Percentiles rank a stretch among this genome's conserved stretches.
These are phyloP conservation scores for Melolontha melolontha DNA, from an alignment of 2,888 invertebrate species.

Conservation along the genomic window DNA sequence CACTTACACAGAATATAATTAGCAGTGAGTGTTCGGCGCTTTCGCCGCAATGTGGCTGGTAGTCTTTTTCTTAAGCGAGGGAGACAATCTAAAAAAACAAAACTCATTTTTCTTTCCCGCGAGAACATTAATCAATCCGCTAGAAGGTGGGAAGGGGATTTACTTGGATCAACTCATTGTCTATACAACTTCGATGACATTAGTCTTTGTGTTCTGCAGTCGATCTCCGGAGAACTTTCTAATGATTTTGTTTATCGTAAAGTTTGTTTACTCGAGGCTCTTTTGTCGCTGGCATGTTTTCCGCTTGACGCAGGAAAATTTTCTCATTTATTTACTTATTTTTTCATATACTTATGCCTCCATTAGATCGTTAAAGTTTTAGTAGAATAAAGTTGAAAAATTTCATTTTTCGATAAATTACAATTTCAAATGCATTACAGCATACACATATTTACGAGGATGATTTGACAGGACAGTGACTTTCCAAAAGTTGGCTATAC, in stretches of 20 bases:
- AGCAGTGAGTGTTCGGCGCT: constrained; percentile 2
- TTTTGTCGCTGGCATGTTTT: constrained; percentile 22
- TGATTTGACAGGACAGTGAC: too few species aligned
- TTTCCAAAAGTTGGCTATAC: too few species aligned
- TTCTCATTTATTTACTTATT: constrained; percentile 26
- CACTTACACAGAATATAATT: constrained; percentile 27
- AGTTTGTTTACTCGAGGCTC: constrained; percentile 31
- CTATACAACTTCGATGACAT: constrained; percentile 48
- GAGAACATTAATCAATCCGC: constrained; percentile 58
- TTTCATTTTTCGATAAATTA: too few species aligned
- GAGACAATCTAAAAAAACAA: constrained; percentile 49
- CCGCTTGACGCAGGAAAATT: constrained; percentile 18
- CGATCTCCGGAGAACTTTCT: constrained; percentile 21
- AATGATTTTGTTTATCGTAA: constrained; percentile 38
- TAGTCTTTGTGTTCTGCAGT: constrained; percentile 43
- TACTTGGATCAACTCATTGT: constrained; percentile 44
- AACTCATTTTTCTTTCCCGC: constrained; percentile 59
- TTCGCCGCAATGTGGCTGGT: background rate
- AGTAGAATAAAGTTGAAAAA: too few species aligned
- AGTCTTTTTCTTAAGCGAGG: constrained; percentile 50
- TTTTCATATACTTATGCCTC: too few species aligned
- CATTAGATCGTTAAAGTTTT: too few species aligned
- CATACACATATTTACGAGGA: too few species aligned
- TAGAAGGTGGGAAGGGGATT: constrained; percentile 45
- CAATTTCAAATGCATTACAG: too few species aligned